A percentile compares a stretch with the other conserved stretches of the same genome.
Conservation (phyloP, 2,113 vertebrate genomes). For the Crotalus viridis region DNA sequence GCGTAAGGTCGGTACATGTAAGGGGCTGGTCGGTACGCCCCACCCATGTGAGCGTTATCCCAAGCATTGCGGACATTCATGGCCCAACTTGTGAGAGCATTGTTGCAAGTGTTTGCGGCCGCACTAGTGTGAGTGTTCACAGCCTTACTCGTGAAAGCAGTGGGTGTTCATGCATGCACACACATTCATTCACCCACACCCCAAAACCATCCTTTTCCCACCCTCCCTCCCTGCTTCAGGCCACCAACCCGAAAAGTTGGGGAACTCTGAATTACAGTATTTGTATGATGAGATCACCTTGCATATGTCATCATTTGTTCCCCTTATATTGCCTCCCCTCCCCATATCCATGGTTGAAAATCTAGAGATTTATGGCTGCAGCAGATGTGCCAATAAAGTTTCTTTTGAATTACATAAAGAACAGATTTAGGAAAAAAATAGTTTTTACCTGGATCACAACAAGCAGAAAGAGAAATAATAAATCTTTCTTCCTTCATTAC, state of each 20-base stretch:
- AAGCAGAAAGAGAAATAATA: background rate
- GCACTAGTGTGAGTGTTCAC: too few relatives aligned
- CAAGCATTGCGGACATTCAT: too few relatives aligned
- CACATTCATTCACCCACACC: too few relatives aligned
- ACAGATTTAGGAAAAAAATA: background rate
- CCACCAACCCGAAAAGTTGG: too few relatives aligned
- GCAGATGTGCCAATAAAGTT: background rate
- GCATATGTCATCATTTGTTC: background rate
- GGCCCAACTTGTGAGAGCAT: too few relatives aligned
- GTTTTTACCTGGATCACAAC: background rate
- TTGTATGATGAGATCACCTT: background rate
- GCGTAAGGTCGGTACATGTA: background rate
- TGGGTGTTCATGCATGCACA: too few relatives aligned
- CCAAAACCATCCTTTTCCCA: too few relatives aligned
- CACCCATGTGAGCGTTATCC: fast-evolving
- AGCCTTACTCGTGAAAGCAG: too few relatives aligned
- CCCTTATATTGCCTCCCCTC: background rate
- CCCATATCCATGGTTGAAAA: background rate
- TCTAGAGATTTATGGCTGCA: background rate
- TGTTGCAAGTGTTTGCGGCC: too few relatives aligned
- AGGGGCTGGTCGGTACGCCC: background rate
- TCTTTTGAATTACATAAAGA: background rate
- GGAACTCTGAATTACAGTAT: background rate
- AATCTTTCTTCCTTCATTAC: background rate
- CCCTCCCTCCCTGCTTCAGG: too few relatives aligned